A percentile compares a stretch with the other conserved stretches of the same genome.
Conservation (phyloP, 2,797 vertebrate genomes). For the Tarsius wallacei region DNA sequence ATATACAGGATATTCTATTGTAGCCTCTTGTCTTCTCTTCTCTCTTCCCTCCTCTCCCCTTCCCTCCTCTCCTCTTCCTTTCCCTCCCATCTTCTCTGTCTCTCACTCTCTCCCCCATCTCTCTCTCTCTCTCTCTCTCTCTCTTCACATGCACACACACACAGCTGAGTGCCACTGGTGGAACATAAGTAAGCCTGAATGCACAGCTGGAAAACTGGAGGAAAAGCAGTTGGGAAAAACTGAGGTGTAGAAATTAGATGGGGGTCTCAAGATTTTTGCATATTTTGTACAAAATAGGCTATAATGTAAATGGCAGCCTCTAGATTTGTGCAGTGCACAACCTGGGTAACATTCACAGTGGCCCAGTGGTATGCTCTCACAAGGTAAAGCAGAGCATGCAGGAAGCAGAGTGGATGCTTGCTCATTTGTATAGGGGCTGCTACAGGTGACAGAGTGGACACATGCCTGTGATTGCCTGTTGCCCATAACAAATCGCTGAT, state of each 20-base stretch:
- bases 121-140: neutral
- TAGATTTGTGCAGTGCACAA: neutral
- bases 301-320: neutral
- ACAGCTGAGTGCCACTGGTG: neutral
- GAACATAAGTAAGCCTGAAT: neutral
- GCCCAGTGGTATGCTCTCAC: neutral
- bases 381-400: neutral
- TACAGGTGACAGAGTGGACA: no score
- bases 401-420: neutral
- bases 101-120: no score
- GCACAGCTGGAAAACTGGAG: neutral
- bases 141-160: neutral
- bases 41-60: neutral
- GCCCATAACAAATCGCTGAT: neutral
- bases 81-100: neutral
- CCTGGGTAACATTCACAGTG: neutral
- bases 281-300: neutral
- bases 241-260: neutral
- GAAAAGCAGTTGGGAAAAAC: neutral
- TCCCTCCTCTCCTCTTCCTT: neutral
- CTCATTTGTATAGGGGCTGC: neutral
- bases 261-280: neutral
- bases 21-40: neutral
- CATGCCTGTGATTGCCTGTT: neutral
- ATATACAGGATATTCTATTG: neutral